phyloP scores from a whole-genome alignment of 2,888 invertebrate species.

The Thumatha senex region DNA sequence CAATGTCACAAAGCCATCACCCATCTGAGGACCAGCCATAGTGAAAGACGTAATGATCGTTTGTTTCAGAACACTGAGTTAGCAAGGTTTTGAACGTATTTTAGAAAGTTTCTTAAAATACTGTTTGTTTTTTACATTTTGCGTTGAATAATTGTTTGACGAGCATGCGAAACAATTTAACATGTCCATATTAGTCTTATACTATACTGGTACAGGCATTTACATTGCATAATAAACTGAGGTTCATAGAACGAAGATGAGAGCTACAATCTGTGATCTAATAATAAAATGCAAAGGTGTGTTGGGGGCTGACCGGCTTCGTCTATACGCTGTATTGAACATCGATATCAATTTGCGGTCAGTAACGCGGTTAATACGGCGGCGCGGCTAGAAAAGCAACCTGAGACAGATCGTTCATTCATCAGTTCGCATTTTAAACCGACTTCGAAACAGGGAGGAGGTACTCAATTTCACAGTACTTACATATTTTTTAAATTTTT shows the following conservation, averaged over 20 bases:
- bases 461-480: no score
- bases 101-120: no score
- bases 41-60: no score
- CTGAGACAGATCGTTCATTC: constrained; percentile 37
- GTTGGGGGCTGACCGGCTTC: constrained; percentile 8
- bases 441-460: no score
- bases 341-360: constrained; percentile 50
- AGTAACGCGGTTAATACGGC: constrained; percentile 45
- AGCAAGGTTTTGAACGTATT: no score
- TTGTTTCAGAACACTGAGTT: no score
- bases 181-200: constrained; percentile 5
- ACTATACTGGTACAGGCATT: constrained; percentile 9
- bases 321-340: constrained; percentile 27
- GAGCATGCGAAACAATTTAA: constrained; percentile 3
- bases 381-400: constrained; percentile 55
- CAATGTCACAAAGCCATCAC: no score
- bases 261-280: constrained; percentile 24
- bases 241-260: constrained; percentile 32
- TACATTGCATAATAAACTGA: constrained; percentile 31
- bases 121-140: no score
- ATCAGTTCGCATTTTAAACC: no score
- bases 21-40: no score
- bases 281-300: constrained; percentile 35
- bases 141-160: not conserved
- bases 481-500: no score